Base-by-base conservation (phyloP, 2,888 invertebrate species). In the Phania funesta region DNA sequence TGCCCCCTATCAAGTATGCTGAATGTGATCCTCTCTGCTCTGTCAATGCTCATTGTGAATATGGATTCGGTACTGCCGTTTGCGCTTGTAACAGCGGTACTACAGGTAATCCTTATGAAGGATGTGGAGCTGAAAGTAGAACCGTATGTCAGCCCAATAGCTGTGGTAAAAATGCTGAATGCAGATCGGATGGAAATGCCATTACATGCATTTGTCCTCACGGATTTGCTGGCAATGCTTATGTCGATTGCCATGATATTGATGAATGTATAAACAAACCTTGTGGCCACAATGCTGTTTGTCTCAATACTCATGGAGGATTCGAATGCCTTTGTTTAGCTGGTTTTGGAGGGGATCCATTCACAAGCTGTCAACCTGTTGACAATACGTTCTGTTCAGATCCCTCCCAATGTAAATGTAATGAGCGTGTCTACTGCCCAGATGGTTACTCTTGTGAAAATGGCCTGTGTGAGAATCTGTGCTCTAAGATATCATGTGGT, bases 251-350 rank as follows among this genome's bases (percentile, higher is more conserved):
- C 88, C 94, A 94, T 86, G 97, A 97, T 88, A 93, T 96, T 65
- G 95, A 97, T 87, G 97, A 97, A 91, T 97, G 97, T 88, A 92
- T 92, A 80, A 94, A 94, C 84, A 94, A 94, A 86, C 96, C 96
- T 0, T 96, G 96, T 87, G 97, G 96, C 7, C 93, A 93, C 86
- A 96, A 96, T 89, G 97, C 98, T 0, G 94, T 95, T 50, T 98
- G 98, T 88, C 95, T 97, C 84, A 98, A 98, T 89, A 96, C 96
- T 0, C 93, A 95, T 13, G 98, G 98, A 67, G 95, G 95, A 86
- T 98, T 95, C 89, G 96, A 96, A 88, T 98, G 98, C 89, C 93
- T 95, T 46, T 98, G 98, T 88, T 94, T 95, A 88, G 95, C 95
- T 83, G 95, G 95, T 60, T 95, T 94, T 88, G 94, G 95, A 76